Evolutionary conservation across 2,888 invertebrate species (phyloP), one percentile per base, ranked within the genome.

Genomic region (Phaonia tiefii): DNA sequence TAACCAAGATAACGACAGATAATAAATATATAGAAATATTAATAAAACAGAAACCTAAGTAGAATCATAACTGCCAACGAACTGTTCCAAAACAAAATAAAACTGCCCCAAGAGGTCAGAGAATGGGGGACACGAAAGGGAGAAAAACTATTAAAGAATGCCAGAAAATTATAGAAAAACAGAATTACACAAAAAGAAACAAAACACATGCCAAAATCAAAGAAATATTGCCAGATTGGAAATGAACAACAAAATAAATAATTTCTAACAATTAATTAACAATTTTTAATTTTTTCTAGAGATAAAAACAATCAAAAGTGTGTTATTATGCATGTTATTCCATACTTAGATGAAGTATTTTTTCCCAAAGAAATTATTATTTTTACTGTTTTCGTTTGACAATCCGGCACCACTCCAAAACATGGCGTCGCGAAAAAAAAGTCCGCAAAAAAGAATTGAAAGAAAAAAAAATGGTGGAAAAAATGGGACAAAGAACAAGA

Each of bases 351-450:
- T n/a, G n/a, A n/a, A n/a, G n/a, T 5, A 49, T 4, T 20, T 37
- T 20, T 5, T 49, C 49, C 8, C 15, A 15, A 15, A 31, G 20
- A 22, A 22, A 10, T 51, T n/a, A n/a, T n/a, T 31, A 31, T 77
- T 66, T 66, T n/a, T n/a, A n/a, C n/a, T 49, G 39, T 17, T 22
- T 22, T 13, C 20, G 37, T 56, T 58, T 13, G 13, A 37, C 13
- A 60, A 46, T 78, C 54, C 75, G 81, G 81, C 78, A 81, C 49
- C 81, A 4, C 56, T 11, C 88, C 86, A 85, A 88, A 89, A 89
- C 85, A 89, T 89, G 89, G 89, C 89, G 89, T 89, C 89, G 86
- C 86, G 83, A 87, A 87, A 87, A 56, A 31, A 63, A 75, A 86
- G 84, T 85, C 83, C 83, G 85, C 88, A 83, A 84, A 63, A 78